A percentile compares a stretch with the other conserved stretches of the same genome.
Conservation (phyloP, 1,140 invertebrate species). For the Drosophila bipectinata region DNA sequence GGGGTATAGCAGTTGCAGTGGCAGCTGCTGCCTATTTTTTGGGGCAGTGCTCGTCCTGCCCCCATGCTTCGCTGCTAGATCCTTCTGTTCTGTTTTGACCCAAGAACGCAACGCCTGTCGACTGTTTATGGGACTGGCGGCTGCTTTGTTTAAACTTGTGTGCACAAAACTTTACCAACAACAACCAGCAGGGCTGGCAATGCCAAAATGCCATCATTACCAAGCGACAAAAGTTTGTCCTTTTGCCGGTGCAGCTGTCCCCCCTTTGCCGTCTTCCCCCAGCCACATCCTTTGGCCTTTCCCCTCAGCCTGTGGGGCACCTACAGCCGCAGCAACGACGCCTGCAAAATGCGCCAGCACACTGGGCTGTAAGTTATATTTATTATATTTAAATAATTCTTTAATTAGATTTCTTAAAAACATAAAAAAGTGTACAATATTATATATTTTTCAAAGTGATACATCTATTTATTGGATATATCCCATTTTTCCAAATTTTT, state of each 20-base stretch:
- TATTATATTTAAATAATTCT: neutral
- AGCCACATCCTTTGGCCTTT: neutral
- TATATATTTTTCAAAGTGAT: too few species aligned
- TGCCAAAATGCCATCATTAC: constrained; percentile 80
- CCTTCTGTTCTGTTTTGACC: constrained; percentile 63
- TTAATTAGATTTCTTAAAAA: neutral
- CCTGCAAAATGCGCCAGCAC: constrained; percentile 8
- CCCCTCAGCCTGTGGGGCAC: constrained; percentile 6
- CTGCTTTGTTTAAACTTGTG: constrained; percentile 82
- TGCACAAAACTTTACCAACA: constrained; percentile 75
- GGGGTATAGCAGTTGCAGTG: constrained; percentile 31
- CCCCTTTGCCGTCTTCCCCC: neutral
- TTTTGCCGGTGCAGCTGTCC: constrained; percentile 45
- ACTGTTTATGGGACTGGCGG: constrained; percentile 82
- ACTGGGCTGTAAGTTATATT: neutral
- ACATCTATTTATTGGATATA: too few species aligned
- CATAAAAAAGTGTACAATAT: too few species aligned
- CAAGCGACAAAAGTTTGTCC: constrained; percentile 81
- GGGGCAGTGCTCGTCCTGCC: neutral
- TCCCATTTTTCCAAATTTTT: too few species aligned
- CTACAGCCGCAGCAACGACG: constrained; percentile 57
- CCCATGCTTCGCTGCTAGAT: neutral
- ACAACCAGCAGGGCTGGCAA: constrained; percentile 58
- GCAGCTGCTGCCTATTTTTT: constrained; percentile 28
- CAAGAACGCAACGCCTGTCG: constrained; percentile 70